A percentile compares a stretch with the other conserved stretches of the same genome.
Conservation (phyloP, 2,113 vertebrate species). For the Nycticorax nycticorax region DNA sequence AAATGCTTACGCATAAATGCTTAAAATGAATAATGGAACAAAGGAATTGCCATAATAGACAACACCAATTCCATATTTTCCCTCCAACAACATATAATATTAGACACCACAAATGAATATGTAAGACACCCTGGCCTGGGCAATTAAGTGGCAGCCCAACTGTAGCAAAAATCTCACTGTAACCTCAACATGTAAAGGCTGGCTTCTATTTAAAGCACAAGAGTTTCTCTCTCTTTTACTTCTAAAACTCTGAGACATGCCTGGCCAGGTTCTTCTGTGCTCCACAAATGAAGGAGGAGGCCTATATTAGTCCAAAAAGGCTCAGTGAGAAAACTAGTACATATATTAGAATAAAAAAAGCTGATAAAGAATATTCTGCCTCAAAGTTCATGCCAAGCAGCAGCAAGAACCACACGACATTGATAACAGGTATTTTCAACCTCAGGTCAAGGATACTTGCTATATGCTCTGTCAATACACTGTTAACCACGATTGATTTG, state of each 20-base stretch:
- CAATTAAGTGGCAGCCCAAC: neutral
- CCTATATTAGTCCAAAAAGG: neutral
- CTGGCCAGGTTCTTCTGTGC: accelerated
- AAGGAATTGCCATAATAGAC: neutral
- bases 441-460: constrained; percentile 68
- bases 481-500: constrained; percentile 55
- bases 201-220: neutral
- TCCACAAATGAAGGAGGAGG: neutral
- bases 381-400: neutral
- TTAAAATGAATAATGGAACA: neutral
- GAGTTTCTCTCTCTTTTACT: neutral
- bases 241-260: neutral
- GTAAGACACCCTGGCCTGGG: neutral
- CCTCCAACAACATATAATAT: neutral
- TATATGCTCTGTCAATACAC: constrained; percentile 54
- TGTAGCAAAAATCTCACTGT: neutral
- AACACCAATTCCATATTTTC: neutral
- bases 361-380: neutral
- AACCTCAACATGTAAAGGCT: neutral
- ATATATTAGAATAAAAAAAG: neutral
- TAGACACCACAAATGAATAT: neutral
- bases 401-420: neutral
- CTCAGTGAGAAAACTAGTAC: neutral
- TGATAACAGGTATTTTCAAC: constrained; percentile 59
- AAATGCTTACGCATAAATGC: neutral